phyloP scores from a whole-genome alignment of 2,888 invertebrate species.

The Drosophila emarginata region DNA sequence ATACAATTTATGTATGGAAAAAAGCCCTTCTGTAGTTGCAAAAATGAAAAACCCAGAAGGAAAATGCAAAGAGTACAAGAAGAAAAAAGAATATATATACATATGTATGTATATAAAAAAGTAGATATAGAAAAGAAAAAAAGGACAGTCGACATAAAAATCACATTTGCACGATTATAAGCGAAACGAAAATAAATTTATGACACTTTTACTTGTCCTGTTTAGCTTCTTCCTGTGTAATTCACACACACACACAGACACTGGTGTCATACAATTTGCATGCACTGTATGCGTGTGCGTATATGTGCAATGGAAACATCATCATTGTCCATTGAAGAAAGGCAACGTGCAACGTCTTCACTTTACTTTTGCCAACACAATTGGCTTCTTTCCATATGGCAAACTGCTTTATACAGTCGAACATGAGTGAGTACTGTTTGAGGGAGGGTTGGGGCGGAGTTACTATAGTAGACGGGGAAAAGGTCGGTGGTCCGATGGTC shows the following conservation, averaged over 20 bases:
- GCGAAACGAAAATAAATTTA: slow-evolving; percentile 46
- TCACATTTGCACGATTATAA: slow-evolving; percentile 41
- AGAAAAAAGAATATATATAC: background rate
- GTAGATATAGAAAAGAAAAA: background rate
- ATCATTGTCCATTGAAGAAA: slow-evolving; percentile 7
- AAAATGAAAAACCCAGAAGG: background rate
- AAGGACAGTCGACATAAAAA: slow-evolving; percentile 21
- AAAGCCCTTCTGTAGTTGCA: background rate
- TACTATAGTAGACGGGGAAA: background rate
- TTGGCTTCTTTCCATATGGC: slow-evolving; percentile 13
- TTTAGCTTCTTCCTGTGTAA: too few relatives aligned
- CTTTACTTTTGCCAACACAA: slow-evolving; percentile 9
- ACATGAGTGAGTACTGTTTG: background rate
- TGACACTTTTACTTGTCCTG: slow-evolving; percentile 33
- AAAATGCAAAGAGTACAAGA: background rate
- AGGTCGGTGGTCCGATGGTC: background rate
- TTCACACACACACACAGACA: background rate
- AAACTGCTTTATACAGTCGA: slow-evolving; percentile 8
- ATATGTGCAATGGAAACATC: slow-evolving; percentile 12
- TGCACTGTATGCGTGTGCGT: slow-evolving; percentile 4
- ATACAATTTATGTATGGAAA: slow-evolving; percentile 7
- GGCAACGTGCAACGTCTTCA: slow-evolving; percentile 14
- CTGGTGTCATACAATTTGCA: slow-evolving; percentile 25
- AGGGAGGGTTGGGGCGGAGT: too few relatives aligned
- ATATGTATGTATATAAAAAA: too few relatives aligned